A percentile compares a stretch with the other conserved stretches of the same genome.
Conservation (phyloP, 2,888 invertebrate species). For the Lacanobia oleracea region DNA sequence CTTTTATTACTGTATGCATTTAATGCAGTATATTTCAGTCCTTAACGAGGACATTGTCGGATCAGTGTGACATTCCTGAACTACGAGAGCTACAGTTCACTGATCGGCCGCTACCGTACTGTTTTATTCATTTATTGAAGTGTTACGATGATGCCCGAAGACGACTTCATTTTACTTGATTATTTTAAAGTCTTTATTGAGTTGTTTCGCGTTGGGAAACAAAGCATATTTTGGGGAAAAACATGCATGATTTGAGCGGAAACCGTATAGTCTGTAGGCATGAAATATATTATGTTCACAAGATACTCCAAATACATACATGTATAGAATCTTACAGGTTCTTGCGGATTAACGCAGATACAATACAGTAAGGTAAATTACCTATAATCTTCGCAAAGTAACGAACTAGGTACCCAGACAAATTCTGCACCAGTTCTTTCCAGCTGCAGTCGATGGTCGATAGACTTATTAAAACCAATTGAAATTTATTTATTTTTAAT, state of each 20-base stretch:
- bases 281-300: background rate
- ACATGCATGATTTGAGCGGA: background rate
- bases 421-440: background rate
- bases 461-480: background rate
- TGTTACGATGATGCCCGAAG: background rate
- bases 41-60: constrained; percentile 25
- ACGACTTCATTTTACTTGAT: background rate
- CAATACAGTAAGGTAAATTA: background rate
- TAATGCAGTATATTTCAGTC: constrained; percentile 38
- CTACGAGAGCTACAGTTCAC: constrained; percentile 3
- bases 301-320: background rate
- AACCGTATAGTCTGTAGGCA: background rate
- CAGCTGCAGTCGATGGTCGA: background rate
- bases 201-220: background rate
- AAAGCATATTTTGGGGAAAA: background rate
- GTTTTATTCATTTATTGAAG: background rate
- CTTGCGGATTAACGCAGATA: background rate
- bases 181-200: background rate
- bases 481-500: background rate
- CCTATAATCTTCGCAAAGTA: background rate
- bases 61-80: constrained; percentile 22
- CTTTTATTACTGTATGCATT: constrained; percentile 45
- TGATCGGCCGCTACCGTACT: background rate
- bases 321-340: background rate
- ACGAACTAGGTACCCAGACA: background rate